These are phyloP conservation scores for Coelopa pilipes DNA, from an alignment of 2,888 invertebrate genomes.

Conservation along the genomic window DNA sequence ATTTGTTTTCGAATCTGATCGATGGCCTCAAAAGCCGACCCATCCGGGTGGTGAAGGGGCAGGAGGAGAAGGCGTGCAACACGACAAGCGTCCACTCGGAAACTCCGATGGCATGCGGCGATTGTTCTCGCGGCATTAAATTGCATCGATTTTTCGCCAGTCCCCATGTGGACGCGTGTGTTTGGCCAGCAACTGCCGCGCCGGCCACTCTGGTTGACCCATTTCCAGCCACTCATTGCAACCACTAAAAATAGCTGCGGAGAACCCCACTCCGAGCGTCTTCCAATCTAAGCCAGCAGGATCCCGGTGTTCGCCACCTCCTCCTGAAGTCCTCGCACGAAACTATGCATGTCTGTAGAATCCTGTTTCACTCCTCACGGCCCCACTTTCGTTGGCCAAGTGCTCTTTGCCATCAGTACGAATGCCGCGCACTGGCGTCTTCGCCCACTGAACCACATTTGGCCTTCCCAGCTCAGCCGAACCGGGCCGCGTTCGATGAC, in stretches of 20 bases:
- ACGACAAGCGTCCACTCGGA: neutral
- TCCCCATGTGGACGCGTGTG: neutral
- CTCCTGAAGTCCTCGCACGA: neutral
- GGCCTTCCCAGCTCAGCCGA: neutral
- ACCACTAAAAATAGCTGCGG: neutral
- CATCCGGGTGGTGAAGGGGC: neutral
- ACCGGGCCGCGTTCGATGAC: too few species aligned
- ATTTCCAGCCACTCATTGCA: neutral
- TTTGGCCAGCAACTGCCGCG: neutral
- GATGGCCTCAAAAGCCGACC: slow-evolving; percentile 28
- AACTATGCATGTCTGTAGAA: neutral
- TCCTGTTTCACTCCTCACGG: neutral
- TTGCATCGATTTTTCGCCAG: slow-evolving; percentile 2
- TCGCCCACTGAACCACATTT: neutral
- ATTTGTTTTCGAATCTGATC: slow-evolving; percentile 24
- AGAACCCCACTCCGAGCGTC: neutral
- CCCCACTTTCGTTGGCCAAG: neutral
- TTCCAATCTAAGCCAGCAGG: neutral
- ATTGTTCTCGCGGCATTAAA: slow-evolving; percentile 2
- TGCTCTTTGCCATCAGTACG: neutral
- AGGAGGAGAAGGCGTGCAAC: neutral
- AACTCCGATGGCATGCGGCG: neutral
- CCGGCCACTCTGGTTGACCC: neutral
- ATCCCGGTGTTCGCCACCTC: too few species aligned
- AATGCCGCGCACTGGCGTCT: too few species aligned